Base-by-base conservation (phyloP, 1,140 invertebrate species). In the Pseudomyrmex flavicornis region DNA sequence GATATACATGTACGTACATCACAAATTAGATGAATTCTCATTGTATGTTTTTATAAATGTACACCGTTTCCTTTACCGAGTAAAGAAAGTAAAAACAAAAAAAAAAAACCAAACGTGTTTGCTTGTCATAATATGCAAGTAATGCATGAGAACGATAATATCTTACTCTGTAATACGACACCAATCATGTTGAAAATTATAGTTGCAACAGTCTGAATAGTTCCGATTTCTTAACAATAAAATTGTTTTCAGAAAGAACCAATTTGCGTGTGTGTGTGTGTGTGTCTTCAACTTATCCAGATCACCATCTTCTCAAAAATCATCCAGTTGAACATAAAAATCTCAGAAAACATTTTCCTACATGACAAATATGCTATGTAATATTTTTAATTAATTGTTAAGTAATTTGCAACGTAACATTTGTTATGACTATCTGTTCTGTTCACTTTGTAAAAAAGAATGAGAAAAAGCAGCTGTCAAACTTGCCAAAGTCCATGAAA, bases 181-280 rank as follows among this genome's bases (percentile, higher is more conserved):
- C 44, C 77, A 73, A 76, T 70, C 61, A 26, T 70, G 63, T 84
- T 86, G 85, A 86, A 91, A 86, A 88, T 88, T 92, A 89, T 91
- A 90, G 74, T 85, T 89, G 66, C 86, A 89, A 84, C 63, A 75
- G 85, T 88, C 84, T 76, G 62, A 90, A 83, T 88, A 90, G 82
- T 84, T 89, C 84, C 82, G 77, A 90, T 92, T 92, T 92, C 90
- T 92, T 91, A 83, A 73, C 89, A 91, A 93, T 92, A 92, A 93
- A 93, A 90, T 91, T 92, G 92, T 92, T 93, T 92, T 91, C 85
- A 90, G 90, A 91, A 92, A 88, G 50, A 89, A 82, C 26, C 3
- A 2, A 26, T 35, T 35, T 35, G 35, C 17, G 17, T 17, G 17
- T 17, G 17, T 17, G 26, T 35, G 35, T 35, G 35, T 35, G 35